Conservation (phyloP, 2,113 vertebrate genomes). For the Reinhardtius hippoglossoides region DNA sequence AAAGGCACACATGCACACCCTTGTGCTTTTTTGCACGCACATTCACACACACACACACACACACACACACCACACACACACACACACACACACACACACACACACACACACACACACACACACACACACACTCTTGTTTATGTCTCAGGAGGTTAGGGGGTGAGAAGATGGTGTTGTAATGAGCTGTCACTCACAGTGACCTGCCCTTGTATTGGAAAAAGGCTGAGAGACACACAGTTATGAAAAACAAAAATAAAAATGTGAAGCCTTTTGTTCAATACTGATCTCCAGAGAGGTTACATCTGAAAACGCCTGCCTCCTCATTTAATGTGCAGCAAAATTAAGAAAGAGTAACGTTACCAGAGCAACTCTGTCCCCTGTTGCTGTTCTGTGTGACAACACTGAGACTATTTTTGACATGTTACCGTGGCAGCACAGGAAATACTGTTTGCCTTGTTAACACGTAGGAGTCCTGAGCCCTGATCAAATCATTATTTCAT, state of each 20-base stretch:
- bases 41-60: not conserved
- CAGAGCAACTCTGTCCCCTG: not conserved
- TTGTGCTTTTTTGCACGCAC: not conserved
- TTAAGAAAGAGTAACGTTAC: not conserved
- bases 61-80: not conserved
- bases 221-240: slow-evolving; percentile 12
- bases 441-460: not conserved
- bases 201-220: slow-evolving; percentile 46
- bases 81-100: not conserved
- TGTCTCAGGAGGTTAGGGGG: slow-evolving; percentile 52
- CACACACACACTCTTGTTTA: slow-evolving; percentile 4
- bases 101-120: not conserved
- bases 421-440: not conserved
- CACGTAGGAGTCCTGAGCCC: not conserved
- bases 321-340: not conserved
- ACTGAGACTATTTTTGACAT: not conserved
- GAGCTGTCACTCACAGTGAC: slow-evolving; percentile 66
- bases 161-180: slow-evolving; percentile 56
- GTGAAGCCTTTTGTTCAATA: not conserved
- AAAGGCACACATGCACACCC: not conserved
- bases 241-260: slow-evolving; percentile 23
- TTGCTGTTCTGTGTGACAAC: not conserved
- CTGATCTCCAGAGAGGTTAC: not conserved
- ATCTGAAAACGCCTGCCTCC: not conserved
- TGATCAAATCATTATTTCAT: slow-evolving; percentile 2